Percentiles rank a stretch among this genome's conserved stretches.
Evolutionary conservation across 2,113 vertebrate species (phyloP).

Genomic region (Nothoprocta pentlandii): DNA sequence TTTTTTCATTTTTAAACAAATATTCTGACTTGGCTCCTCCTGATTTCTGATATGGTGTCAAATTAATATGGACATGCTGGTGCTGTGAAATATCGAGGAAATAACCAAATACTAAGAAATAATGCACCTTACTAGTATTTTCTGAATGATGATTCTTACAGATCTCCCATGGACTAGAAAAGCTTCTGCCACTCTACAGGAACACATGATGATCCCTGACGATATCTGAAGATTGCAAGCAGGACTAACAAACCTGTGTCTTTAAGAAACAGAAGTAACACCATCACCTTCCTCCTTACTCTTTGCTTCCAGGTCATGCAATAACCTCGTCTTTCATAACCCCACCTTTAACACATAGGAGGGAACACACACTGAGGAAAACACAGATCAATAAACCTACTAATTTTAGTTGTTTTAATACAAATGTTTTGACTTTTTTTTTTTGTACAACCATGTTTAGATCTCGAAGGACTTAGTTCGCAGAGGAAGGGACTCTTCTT

Average conservation of each 20-base stretch:
- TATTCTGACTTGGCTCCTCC: neutral
- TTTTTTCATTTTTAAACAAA: neutral
- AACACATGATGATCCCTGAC: neutral
- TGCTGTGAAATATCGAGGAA: neutral
- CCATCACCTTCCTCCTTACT: neutral
- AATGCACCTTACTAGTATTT: neutral
- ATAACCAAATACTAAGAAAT: neutral
- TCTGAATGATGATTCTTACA: neutral
- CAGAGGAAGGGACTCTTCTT: neutral
- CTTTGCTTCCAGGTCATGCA: neutral
- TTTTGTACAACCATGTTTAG: neutral
- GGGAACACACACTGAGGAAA: neutral
- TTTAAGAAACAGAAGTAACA: neutral
- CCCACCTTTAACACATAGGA: neutral
- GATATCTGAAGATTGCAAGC: neutral
- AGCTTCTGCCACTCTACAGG: neutral
- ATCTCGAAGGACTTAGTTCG: neutral
- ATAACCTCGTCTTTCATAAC: neutral
- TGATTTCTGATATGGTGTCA: neutral
- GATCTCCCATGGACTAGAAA: neutral
- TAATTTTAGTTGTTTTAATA: neutral
- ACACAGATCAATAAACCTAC: neutral
- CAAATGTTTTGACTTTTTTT: fast-evolving
- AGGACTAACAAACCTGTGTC: neutral
- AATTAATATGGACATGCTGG: neutral